Evolutionary conservation across 1,140 invertebrate species (phyloP), one percentile per base, ranked within the genome.

Genomic region (Ips typographus): DNA sequence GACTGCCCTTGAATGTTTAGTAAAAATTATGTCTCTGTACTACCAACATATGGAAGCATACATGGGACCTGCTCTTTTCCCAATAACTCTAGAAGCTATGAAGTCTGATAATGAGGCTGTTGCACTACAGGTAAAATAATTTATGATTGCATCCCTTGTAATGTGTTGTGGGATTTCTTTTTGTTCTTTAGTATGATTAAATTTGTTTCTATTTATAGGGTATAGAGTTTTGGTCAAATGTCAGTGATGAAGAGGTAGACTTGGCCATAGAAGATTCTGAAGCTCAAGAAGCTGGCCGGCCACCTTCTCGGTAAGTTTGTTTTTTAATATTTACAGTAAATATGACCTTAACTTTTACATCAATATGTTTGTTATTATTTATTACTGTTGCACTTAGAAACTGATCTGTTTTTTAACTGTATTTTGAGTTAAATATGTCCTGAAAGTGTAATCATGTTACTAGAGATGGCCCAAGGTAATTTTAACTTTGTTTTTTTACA

Each of bases 211-310:
- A 7, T 65, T n/a, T 58, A 39, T 44, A 66, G 60, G 98, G 98
- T 72, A 99, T 99, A 82, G 98, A 99, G 82, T 99, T 99, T 83
- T 99, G 98, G 98, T 99, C 97, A 0, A 99, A 98, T 78, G 97
- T 99, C 0, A 98, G 97, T 78, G 98, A 99, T 83, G 98, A 99
- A 83, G 98, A 99, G 85, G 94, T 98, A 40, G 96, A 98, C 83
- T 83, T 99, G 71, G 89, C 93, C 2, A 95, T 98, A 79, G 96
- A 99, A 82, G 92, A 94, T 72, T 90, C 91, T 49, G 98, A 99
- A 84, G 96, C 96, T 41, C 84, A 85, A 41, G 96, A 99, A 82
- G 88, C 90, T 74, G 96, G 96, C 51, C 85, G 92, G 68, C 91
- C 94, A n/a, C 96, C 97, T 38, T 86, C 90, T 39, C 88, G 77